Evolutionary conservation across 2,888 invertebrate genomes (phyloP).

Genomic region (Eilema caniola): DNA sequence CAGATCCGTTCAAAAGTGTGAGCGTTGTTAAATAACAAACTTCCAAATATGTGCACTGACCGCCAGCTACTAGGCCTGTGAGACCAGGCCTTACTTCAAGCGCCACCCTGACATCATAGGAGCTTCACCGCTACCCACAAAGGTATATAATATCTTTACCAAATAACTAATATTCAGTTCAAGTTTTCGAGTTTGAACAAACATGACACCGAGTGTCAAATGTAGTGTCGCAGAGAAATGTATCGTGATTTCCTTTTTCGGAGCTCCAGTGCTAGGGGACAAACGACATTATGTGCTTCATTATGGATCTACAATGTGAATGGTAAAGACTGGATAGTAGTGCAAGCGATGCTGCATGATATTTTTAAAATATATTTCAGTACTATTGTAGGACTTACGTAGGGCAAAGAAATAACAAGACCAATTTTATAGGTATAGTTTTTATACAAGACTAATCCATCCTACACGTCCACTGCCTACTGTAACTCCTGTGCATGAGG

Average conservation of each 20-base stretch:
- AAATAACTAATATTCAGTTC: slow-evolving; percentile 46
- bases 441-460: too few species aligned
- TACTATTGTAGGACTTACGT: too few species aligned
- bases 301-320: slow-evolving; percentile 45
- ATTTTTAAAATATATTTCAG: too few species aligned
- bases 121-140: slow-evolving; percentile 12
- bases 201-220: slow-evolving; percentile 56
- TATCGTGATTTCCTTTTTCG: slow-evolving; percentile 81
- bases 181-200: slow-evolving; percentile 39
- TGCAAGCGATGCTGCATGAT: background rate
- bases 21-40: too few species aligned
- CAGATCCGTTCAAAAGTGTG: too few species aligned
- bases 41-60: too few species aligned
- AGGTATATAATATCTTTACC: slow-evolving; percentile 33
- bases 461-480: too few species aligned
- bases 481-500: too few species aligned
- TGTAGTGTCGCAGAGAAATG: slow-evolving; percentile 49
- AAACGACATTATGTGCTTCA: slow-evolving; percentile 38
- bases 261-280: slow-evolving; percentile 41
- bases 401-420: too few species aligned
- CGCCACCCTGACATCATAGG: slow-evolving; percentile 8
- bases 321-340: slow-evolving; percentile 4
- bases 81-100: background rate
- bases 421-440: too few species aligned
- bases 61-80: too few species aligned